Conservation (phyloP, 2,888 invertebrate genomes). For the Cetonia aurata region DNA sequence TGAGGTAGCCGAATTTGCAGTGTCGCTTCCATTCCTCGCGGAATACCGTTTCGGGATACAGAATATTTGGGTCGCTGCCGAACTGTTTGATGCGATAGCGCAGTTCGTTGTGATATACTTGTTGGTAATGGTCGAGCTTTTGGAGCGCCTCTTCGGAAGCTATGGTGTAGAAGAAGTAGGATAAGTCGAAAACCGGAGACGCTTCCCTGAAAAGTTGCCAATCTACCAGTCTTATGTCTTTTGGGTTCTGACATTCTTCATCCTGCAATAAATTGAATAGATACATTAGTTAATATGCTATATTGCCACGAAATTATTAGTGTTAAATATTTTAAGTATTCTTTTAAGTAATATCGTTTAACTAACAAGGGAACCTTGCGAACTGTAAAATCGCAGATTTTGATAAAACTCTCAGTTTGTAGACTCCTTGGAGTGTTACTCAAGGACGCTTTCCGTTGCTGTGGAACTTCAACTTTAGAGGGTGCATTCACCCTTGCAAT, state of each 20-base stretch:
- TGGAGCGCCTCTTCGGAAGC: conserved; percentile 29
- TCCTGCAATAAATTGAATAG: conserved; percentile 8
- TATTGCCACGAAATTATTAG: no score
- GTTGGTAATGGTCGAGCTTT: conserved; percentile 27
- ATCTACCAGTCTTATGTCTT: conserved; percentile 41
- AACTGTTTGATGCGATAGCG: conserved; percentile 11
- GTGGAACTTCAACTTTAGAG: no score
- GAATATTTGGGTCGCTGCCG: conserved; percentile 45
- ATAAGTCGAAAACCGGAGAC: conserved; percentile 40
- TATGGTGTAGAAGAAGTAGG: conserved; percentile 43
- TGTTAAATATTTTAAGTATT: no score
- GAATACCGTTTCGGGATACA: conserved; percentile 54
- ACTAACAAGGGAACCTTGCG: no score
- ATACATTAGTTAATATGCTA: not conserved
- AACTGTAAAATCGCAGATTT: no score
- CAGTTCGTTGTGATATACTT: conserved; percentile 38
- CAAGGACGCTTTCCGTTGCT: no score
- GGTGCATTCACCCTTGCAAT: no score
- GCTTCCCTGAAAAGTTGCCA: conserved; percentile 42
- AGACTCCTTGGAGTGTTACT: no score
- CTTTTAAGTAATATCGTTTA: no score
- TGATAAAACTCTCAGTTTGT: no score
- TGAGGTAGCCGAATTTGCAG: conserved; percentile 52
- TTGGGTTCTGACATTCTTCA: conserved; percentile 14
- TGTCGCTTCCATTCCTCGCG: conserved; percentile 53